phyloP scores from a whole-genome alignment of 2,113 vertebrate genomes.

The Oplegnathus fasciatus region DNA sequence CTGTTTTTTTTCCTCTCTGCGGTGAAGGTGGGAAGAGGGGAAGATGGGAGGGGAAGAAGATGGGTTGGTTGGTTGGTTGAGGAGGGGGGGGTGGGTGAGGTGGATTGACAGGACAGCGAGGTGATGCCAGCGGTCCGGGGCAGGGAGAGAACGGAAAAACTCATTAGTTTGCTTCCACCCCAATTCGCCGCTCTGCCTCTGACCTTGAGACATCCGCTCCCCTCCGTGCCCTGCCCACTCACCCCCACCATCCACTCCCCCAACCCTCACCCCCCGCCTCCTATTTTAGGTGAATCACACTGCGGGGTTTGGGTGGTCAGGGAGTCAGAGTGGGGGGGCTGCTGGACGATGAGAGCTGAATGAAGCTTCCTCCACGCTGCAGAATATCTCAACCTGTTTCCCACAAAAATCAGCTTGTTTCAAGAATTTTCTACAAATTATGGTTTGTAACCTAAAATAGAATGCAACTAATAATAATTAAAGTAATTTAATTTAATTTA shows the following conservation, averaged over 20 bases:
- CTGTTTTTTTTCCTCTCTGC: slow-evolving; percentile 18
- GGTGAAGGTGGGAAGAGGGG: slow-evolving; percentile 23
- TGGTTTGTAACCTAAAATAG: background rate
- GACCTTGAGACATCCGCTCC: slow-evolving; percentile 81
- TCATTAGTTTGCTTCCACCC: slow-evolving; percentile 83
- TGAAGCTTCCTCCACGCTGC: background rate
- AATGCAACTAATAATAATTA: background rate
- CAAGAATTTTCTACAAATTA: background rate
- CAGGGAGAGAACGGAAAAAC: slow-evolving; percentile 78
- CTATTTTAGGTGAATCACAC: slow-evolving; percentile 46
- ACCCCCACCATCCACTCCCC: background rate
- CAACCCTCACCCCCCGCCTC: background rate
- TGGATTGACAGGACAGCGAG: slow-evolving; percentile 79
- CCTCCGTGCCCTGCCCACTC: slow-evolving; percentile 39
- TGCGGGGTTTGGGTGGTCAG: background rate
- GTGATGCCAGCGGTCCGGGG: slow-evolving; percentile 77
- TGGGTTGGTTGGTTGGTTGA: background rate
- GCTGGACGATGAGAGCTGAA: background rate
- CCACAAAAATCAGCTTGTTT: background rate
- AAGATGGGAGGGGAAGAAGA: slow-evolving; percentile 15
- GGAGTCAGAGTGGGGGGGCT: background rate
- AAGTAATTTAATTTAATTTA: too few species aligned
- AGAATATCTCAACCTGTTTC: background rate
- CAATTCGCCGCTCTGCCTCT: slow-evolving; percentile 77
- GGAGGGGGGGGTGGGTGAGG: slow-evolving; percentile 12